Percentiles rank a stretch among this genome's conserved stretches.
phyloP scores from a whole-genome alignment of 2,113 vertebrate species.

The Chaetodon trifascialis region DNA sequence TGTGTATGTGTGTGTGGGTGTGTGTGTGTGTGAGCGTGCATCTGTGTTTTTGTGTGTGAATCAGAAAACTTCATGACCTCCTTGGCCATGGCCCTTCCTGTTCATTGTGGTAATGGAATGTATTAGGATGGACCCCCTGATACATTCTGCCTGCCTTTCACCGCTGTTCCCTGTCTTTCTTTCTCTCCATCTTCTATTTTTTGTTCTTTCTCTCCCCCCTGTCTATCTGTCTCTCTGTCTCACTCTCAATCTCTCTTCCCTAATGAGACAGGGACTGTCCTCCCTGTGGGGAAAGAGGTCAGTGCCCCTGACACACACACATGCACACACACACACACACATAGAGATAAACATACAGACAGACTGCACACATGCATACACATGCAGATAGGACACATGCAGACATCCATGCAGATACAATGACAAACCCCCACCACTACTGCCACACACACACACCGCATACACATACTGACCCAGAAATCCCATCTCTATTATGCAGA shows the following conservation, averaged over 20 bases:
- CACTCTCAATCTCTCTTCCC: constrained; percentile 59
- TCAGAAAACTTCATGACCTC: constrained; percentile 59
- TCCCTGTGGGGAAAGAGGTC: constrained; percentile 74
- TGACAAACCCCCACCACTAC: constrained; percentile 47
- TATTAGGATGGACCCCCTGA: constrained; percentile 42
- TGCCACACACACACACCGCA: constrained; percentile 8
- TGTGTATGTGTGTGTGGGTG: not conserved
- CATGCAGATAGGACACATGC: constrained; percentile 58
- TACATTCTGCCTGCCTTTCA: constrained; percentile 53
- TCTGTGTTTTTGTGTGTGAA: constrained; percentile 21
- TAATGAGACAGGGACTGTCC: constrained; percentile 74
- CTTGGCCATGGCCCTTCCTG: constrained; percentile 53
- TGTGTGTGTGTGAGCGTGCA: not conserved
- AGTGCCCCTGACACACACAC: constrained; percentile 55
- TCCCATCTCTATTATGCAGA: constrained; percentile 81
- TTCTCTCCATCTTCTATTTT: constrained; percentile 26
- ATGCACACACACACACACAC: constrained; percentile 23
- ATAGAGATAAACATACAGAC: constrained; percentile 45
- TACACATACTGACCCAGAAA: constrained; percentile 75
- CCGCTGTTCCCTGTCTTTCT: constrained; percentile 47
- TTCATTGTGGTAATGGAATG: constrained; percentile 62
- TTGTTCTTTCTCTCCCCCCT: constrained; percentile 22
- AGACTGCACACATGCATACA: constrained; percentile 57
- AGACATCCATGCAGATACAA: constrained; percentile 68
- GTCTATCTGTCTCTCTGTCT: constrained; percentile 56